Evolutionary conservation across 2,113 vertebrate genomes (phyloP).

Genomic region (Nibea albiflora): DNA sequence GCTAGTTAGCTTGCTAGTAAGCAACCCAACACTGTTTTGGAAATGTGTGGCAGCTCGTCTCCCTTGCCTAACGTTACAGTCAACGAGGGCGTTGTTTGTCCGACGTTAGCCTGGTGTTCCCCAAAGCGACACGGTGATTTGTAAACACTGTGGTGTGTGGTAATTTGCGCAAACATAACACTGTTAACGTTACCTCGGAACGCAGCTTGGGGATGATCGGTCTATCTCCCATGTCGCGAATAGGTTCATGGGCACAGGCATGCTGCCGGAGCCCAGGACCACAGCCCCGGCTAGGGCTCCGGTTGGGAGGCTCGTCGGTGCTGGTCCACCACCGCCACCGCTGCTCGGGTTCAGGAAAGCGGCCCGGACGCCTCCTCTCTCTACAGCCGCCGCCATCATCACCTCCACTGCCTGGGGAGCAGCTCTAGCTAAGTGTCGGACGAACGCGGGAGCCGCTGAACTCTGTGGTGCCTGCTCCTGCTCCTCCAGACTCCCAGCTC

Average conservation of each 20-base stretch:
- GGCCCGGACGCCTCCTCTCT: slow-evolving; percentile 85
- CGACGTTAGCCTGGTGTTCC: slow-evolving; percentile 8
- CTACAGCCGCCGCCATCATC: slow-evolving; percentile 87
- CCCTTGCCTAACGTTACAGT: slow-evolving; percentile 17
- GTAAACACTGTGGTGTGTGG: not conserved
- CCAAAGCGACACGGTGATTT: not conserved
- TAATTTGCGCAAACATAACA: slow-evolving; percentile 6
- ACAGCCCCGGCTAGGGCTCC: slow-evolving; percentile 73
- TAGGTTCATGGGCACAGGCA: slow-evolving; percentile 87
- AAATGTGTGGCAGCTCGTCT: slow-evolving; percentile 57
- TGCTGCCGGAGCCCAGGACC: slow-evolving; percentile 73
- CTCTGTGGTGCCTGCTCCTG: slow-evolving; percentile 51
- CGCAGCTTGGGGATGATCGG: slow-evolving; percentile 87
- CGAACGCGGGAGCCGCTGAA: slow-evolving; percentile 71
- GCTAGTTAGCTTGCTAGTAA: slow-evolving; percentile 70
- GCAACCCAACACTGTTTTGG: slow-evolving; percentile 54
- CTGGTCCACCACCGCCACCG: slow-evolving; percentile 74
- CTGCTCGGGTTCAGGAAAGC: slow-evolving; percentile 84
- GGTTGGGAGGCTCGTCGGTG: slow-evolving; percentile 70
- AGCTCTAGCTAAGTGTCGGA: slow-evolving; percentile 79
- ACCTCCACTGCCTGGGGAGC: slow-evolving; percentile 79
- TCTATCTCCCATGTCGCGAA: slow-evolving; percentile 89
- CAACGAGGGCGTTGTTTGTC: slow-evolving; percentile 64
- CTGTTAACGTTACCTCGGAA: slow-evolving; percentile 80
- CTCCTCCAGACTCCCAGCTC: slow-evolving; percentile 59